Evolutionary conservation across 2,113 vertebrate genomes (phyloP).

Genomic region (Coturnix japonica): DNA sequence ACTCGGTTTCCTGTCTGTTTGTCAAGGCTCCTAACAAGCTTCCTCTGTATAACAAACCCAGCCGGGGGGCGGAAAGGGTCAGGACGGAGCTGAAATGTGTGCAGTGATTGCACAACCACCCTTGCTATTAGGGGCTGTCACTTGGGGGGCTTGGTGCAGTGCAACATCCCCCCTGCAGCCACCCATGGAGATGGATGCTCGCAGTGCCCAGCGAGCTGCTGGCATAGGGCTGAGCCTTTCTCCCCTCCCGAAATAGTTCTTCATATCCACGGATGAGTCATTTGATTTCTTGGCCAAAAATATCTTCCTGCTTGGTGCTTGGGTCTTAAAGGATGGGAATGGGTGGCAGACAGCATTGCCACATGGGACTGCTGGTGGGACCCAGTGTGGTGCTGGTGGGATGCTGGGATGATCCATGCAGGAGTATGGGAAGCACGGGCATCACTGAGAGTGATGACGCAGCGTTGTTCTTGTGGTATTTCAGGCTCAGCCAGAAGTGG

Average conservation of each 20-base stretch:
- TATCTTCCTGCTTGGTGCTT: fast-evolving
- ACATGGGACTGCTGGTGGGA: background rate
- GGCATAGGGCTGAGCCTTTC: background rate
- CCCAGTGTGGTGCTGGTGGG: background rate
- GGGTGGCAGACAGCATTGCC: fast-evolving
- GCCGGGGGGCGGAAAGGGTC: slow-evolving; percentile 68
- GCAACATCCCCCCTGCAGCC: fast-evolving
- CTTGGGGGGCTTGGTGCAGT: too few relatives aligned
- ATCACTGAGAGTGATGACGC: slow-evolving; percentile 55
- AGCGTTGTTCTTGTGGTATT: slow-evolving; percentile 72
- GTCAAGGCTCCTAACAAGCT: slow-evolving; percentile 72
- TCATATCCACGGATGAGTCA: slow-evolving; percentile 25
- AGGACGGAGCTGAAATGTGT: slow-evolving; percentile 62
- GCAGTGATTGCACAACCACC: slow-evolving; percentile 24
- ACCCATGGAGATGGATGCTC: fast-evolving
- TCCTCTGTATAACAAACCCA: slow-evolving; percentile 65
- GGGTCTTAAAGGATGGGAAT: background rate
- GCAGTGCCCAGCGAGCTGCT: fast-evolving
- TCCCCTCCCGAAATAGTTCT: background rate
- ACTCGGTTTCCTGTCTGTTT: slow-evolving; percentile 80
- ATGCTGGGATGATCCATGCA: background rate
- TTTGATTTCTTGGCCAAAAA: slow-evolving; percentile 36
- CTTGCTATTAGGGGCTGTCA: background rate
- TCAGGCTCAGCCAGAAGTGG: slow-evolving; percentile 67
- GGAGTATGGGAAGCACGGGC: slow-evolving; percentile 40